Evolutionary conservation across 2,888 invertebrate genomes (phyloP).

Genomic region (Itoplectis maculator): DNA sequence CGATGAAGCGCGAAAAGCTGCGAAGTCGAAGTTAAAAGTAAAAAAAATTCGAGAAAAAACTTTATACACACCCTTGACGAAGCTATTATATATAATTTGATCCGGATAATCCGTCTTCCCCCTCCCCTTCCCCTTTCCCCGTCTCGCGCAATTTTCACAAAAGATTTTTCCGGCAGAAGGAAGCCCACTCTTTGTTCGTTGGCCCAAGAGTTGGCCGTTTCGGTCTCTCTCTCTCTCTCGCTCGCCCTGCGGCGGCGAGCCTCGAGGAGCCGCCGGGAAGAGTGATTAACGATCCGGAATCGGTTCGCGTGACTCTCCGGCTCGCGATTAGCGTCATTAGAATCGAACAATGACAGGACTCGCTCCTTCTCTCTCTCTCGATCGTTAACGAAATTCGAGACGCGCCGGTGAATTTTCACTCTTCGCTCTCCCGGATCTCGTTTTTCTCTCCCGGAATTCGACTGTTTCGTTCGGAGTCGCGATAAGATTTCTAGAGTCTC

Average conservation of each 20-base stretch:
- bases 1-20: slow-evolving; percentile 33
- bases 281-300: slow-evolving; percentile 70
- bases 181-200: slow-evolving; percentile 36
- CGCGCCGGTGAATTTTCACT: slow-evolving; percentile 23
- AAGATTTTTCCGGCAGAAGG: slow-evolving; percentile 37
- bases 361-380: slow-evolving; percentile 27
- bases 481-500: no score
- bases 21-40: slow-evolving; percentile 13
- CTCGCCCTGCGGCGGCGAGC: slow-evolving; percentile 28
- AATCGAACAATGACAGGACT: slow-evolving; percentile 58
- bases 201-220: not conserved
- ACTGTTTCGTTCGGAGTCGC: no score
- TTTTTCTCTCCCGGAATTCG: not conserved
- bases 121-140: slow-evolving; percentile 15
- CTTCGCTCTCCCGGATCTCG: not conserved
- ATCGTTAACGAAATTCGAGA: slow-evolving; percentile 65
- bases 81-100: slow-evolving; percentile 70
- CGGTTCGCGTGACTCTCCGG: slow-evolving; percentile 65
- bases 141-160: slow-evolving; percentile 38
- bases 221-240: slow-evolving; percentile 13
- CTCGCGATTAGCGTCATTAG: slow-evolving; percentile 64
- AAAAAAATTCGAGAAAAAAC: slow-evolving; percentile 24
- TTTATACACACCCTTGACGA: slow-evolving; percentile 60
- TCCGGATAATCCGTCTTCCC: slow-evolving; percentile 68
- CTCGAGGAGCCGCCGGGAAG: no score